Base-by-base conservation (phyloP, 2,888 invertebrate genomes). In the Dicyrtoma fusca region DNA sequence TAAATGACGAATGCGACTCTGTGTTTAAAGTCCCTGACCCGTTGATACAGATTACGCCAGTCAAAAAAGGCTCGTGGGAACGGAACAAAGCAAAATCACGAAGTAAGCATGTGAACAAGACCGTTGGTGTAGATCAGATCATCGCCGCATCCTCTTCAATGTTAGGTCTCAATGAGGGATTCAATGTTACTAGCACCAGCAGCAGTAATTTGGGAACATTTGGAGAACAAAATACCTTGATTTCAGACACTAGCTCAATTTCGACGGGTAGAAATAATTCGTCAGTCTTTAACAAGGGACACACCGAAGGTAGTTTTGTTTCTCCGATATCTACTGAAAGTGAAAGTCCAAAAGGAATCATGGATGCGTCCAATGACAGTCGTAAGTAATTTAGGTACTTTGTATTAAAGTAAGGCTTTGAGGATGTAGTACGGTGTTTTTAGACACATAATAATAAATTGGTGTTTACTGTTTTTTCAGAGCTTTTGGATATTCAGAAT, bases 91-190 rank as follows among this genome's bases (percentile, higher is more conserved):
- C 4, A 34, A 34, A 34, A 34, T 34, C 34, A 34, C 4, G 8
- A 5, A 5, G 53, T 53, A 1, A 19, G 2, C 17, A 19, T 19
- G 11, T 53, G 19, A n/a, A 14, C 4, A 53, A 53, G 21, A 17
- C 19, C 6, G 17, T 53, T 11, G 11, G 21, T 4, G 8, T 10
- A 19, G 13, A 51, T 14, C 65, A 47, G 13, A 13, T 65, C n/a
- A 26, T 65, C 1, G 65, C 65, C 1, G 65, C 26, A 3, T 49
- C 65, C 6, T 25, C 25, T 17, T 61, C 61, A 5, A 61, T 61
- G 65, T 17, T 65, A n/a, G 53, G 51, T 34, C 26, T 72, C 11
- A 72, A 72, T 17, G 71, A 72, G 49, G 64, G 25, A 0, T 71
- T 71, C 19, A 25, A 64, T 21, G 11, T 11, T 47, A 61, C 6